phyloP scores from a whole-genome alignment of 2,113 vertebrate species.

The Eolophus roseicapilla region DNA sequence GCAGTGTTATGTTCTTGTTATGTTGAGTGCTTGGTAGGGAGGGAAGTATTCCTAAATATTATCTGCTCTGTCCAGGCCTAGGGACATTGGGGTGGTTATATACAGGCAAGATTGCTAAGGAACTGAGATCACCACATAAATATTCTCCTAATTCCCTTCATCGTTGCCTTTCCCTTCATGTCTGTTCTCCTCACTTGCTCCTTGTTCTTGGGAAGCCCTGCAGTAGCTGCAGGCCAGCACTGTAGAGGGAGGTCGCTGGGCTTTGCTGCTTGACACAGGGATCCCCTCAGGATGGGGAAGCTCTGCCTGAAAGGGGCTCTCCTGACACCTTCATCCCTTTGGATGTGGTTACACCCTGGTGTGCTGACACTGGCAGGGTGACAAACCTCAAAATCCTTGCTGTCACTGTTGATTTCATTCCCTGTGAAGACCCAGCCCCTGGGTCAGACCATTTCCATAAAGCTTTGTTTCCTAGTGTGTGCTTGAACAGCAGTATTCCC shows the following conservation, averaged over 20 bases:
- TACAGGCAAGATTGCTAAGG: background rate
- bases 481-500: background rate
- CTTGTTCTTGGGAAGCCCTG: background rate
- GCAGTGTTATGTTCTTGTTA: background rate
- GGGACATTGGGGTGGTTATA: background rate
- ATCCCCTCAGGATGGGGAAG: background rate
- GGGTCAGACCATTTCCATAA: background rate
- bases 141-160: background rate
- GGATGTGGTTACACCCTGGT: background rate
- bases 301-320: background rate
- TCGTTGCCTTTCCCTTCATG: background rate
- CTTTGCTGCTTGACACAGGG: background rate
- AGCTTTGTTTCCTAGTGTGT: background rate
- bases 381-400: background rate
- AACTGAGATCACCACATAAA: background rate
- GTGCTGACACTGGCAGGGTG: background rate
- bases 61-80: background rate
- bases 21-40: background rate
- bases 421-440: background rate
- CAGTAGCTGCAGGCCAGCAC: fast-evolving
- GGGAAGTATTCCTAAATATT: background rate
- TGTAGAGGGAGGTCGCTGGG: background rate
- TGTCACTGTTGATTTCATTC: background rate
- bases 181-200: background rate
- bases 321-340: background rate